Evolutionary conservation across 2,113 vertebrate genomes (phyloP).

Genomic region (Speoplatyrhinus poulsoni): DNA sequence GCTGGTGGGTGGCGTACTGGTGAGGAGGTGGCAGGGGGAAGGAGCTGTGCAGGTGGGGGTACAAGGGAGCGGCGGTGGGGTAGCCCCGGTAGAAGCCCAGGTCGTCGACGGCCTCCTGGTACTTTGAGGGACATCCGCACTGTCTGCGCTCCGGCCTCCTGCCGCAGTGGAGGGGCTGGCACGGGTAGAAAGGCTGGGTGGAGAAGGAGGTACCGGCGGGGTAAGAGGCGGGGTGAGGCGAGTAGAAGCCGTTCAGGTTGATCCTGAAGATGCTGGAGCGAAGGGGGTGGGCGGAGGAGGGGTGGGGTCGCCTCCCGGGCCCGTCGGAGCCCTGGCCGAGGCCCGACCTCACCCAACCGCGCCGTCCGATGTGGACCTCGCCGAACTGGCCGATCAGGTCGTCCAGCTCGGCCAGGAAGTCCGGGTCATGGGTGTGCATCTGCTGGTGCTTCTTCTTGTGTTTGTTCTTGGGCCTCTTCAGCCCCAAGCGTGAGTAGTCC

Average conservation of each 20-base stretch:
- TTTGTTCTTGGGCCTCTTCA: slow-evolving; percentile 92
- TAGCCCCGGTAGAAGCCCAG: slow-evolving; percentile 92
- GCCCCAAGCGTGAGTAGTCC: slow-evolving; percentile 82
- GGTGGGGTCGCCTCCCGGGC: slow-evolving; percentile 75
- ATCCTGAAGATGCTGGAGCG: slow-evolving; percentile 91
- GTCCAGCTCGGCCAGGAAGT: slow-evolving; percentile 90
- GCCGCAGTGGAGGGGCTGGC: slow-evolving; percentile 89
- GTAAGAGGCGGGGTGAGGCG: slow-evolving; percentile 78
- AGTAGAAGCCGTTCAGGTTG: slow-evolving; percentile 94
- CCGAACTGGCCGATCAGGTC: slow-evolving; percentile 86
- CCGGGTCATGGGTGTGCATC: slow-evolving; percentile 88
- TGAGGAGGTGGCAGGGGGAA: slow-evolving; percentile 76
- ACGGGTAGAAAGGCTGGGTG: slow-evolving; percentile 77
- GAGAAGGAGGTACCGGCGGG: slow-evolving; percentile 66
- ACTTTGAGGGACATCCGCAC: slow-evolving; percentile 88
- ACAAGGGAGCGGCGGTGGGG: slow-evolving; percentile 86
- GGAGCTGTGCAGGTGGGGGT: slow-evolving; percentile 77
- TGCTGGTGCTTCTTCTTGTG: slow-evolving; percentile 96
- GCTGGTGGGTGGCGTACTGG: slow-evolving; percentile 71
- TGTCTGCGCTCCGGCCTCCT: slow-evolving; percentile 88
- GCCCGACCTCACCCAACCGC: slow-evolving; percentile 72
- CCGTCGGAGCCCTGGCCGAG: slow-evolving; percentile 51
- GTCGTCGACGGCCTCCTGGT: slow-evolving; percentile 89
- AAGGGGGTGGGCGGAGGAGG: slow-evolving; percentile 85
- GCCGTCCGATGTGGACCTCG: slow-evolving; percentile 88